Evolutionary conservation across 2,888 invertebrate species (phyloP).

Genomic region (Drosophila tripunctata): DNA sequence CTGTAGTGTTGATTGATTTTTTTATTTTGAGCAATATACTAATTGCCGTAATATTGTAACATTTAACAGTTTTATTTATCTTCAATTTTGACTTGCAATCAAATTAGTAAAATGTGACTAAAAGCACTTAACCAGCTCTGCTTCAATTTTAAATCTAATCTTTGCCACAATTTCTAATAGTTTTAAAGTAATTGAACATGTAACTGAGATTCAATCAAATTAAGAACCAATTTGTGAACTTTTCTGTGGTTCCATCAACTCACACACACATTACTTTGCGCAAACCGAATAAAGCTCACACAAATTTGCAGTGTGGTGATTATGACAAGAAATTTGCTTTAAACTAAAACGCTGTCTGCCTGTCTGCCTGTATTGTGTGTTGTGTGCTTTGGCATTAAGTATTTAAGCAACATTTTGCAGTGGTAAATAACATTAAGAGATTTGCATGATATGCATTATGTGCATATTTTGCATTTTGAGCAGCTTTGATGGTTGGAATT

Average conservation of each 20-base stretch:
- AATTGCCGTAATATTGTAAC: background rate
- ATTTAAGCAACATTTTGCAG: conserved; percentile 59
- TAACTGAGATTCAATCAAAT: conserved; percentile 6
- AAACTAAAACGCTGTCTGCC: background rate
- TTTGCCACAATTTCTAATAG: background rate
- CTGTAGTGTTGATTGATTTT: background rate
- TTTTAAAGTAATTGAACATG: background rate
- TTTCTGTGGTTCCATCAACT: background rate
- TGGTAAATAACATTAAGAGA: conserved; percentile 68
- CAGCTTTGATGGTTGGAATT: conserved; percentile 3
- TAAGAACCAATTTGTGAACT: background rate
- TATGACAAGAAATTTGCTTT: conserved; percentile 16
- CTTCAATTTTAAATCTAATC: background rate
- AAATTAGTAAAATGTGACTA: too few species aligned
- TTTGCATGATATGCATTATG: conserved; percentile 75
- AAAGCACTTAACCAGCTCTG: background rate
- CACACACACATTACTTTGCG: background rate
- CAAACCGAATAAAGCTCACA: background rate
- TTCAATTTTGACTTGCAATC: background rate
- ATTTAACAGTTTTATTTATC: background rate
- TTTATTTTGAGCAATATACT: background rate
- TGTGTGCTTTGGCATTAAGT: conserved; percentile 37
- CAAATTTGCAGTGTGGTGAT: conserved; percentile 28
- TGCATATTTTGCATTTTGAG: conserved; percentile 8
- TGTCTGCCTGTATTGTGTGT: background rate